Conservation (phyloP, 2,797 vertebrate genomes). For the Pitangus sulphuratus region DNA sequence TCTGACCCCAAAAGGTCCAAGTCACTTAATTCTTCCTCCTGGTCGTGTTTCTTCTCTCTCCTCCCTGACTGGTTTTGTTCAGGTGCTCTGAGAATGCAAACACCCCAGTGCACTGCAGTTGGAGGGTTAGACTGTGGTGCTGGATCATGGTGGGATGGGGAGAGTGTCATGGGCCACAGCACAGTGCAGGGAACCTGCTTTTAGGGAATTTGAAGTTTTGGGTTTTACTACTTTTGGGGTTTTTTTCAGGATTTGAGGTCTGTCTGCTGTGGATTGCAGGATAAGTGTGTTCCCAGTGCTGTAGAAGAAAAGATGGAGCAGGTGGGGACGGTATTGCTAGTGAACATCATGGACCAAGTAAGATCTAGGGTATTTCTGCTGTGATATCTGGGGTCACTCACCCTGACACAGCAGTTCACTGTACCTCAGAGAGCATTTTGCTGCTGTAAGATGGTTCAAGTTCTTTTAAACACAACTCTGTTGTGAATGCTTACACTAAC, state of each 20-base stretch:
- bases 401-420: not conserved
- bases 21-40: not conserved
- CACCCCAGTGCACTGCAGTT: fast-evolving
- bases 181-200: not conserved
- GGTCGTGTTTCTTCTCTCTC: not conserved
- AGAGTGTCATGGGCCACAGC: fast-evolving
- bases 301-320: not conserved
- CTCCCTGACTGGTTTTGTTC: not conserved
- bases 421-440: not conserved
- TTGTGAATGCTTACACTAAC: not conserved
- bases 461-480: not conserved
- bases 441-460: not conserved
- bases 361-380: not conserved
- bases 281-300: not conserved
- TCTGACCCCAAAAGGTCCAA: not conserved
- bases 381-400: not conserved
- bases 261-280: not conserved
- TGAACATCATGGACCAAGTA: not conserved
- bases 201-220: not conserved
- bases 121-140: fast-evolving
- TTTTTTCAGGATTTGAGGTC: not conserved
- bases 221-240: not conserved
- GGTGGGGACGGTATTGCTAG: fast-evolving
- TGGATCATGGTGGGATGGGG: not conserved
- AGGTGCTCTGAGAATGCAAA: not conserved